Evolutionary conservation across 2,888 invertebrate species (phyloP).

Genomic region (Rhyacophila evoluta): DNA sequence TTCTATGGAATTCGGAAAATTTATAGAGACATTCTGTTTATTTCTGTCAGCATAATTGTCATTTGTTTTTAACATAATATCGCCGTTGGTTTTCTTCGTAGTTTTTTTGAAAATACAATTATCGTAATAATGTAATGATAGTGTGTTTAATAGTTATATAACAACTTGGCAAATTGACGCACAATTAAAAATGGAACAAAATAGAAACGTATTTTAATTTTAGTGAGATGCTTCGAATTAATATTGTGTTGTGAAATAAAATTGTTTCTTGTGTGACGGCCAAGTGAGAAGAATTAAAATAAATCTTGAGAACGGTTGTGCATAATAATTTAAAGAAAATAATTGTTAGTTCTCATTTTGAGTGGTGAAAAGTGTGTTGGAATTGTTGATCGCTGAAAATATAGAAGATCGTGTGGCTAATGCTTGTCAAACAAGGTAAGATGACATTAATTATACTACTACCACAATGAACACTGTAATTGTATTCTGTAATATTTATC

Average conservation of each 20-base stretch:
- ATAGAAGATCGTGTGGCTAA: neutral
- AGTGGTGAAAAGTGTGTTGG: neutral
- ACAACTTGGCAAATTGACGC: neutral
- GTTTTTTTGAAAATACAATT: no score
- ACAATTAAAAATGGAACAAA: neutral
- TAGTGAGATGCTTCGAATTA: neutral
- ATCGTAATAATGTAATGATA: no score
- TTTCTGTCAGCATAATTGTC: no score
- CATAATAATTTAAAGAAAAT: neutral
- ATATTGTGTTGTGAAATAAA: slow-evolving; percentile 2
- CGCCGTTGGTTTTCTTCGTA: no score
- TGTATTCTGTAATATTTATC: no score
- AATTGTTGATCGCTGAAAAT: neutral
- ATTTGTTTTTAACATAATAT: no score
- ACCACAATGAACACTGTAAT: no score
- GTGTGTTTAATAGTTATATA: neutral
- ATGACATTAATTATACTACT: neutral
- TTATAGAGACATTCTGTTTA: no score
- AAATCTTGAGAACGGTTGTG: neutral
- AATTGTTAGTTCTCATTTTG: neutral
- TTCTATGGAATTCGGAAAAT: no score
- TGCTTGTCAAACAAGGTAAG: neutral
- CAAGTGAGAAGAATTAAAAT: neutral
- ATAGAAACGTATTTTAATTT: neutral
- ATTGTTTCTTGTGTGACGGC: neutral